A percentile compares a stretch with the other conserved stretches of the same genome.
phyloP scores from a whole-genome alignment of 2,888 invertebrate genomes.

The Rhagium mordax region DNA sequence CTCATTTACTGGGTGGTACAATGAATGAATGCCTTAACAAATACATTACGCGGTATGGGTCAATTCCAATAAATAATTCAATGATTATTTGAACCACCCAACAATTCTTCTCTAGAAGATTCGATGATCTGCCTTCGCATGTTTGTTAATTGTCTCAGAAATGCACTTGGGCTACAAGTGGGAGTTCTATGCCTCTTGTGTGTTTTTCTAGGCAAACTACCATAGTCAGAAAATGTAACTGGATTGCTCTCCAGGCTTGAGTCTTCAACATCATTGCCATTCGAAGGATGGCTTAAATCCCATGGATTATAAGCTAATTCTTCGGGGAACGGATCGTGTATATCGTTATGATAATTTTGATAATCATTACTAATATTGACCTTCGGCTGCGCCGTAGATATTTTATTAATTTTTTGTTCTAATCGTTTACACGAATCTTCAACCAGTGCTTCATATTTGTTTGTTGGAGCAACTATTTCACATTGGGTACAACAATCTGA shows the following conservation, averaged over 20 bases:
- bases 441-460: conserved; percentile 66
- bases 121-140: conserved; percentile 74
- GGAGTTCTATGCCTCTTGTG: conserved; percentile 55
- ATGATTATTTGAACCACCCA: conserved; percentile 42
- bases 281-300: conserved; percentile 49
- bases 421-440: conserved; percentile 65
- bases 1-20: too few relatives aligned
- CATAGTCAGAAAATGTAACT: conserved; percentile 67
- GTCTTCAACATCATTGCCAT: conserved; percentile 57
- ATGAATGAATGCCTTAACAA: too few relatives aligned
- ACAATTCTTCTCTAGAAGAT: conserved; percentile 70
- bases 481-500: conserved; percentile 47
- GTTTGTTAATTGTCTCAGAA: conserved; percentile 74
- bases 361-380: neutral
- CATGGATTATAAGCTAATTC: conserved; percentile 1
- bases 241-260: conserved; percentile 65
- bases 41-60: too few relatives aligned
- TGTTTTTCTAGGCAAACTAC: conserved; percentile 64
- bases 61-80: conserved; percentile 3
- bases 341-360: conserved; percentile 26
- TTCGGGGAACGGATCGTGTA: conserved; percentile 4
- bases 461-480: conserved; percentile 57
- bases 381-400: conserved; percentile 27
- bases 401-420: conserved; percentile 61
- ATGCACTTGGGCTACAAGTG: conserved; percentile 72